Evolutionary conservation across 2,797 vertebrate species (phyloP), one percentile per base, ranked within the genome.

Genomic region (Pitangus sulphuratus): DNA sequence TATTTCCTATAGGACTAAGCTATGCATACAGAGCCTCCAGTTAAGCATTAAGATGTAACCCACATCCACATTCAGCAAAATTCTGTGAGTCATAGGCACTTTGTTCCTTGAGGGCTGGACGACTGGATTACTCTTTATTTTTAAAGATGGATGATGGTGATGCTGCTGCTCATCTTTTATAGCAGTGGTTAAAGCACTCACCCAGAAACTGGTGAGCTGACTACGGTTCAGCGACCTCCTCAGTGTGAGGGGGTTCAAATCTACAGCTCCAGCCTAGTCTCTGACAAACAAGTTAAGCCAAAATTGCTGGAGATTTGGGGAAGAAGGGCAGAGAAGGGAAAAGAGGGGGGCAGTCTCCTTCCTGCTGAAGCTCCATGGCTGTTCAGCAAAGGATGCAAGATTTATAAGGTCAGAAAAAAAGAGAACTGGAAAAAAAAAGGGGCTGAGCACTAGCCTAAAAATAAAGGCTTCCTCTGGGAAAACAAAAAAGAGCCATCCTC

Each of bases 81-180:
- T 25, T 42, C 42, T 86, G 57, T 92, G 84, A 93, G 81, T 95
- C 70, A 75, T 6, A 82, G 80, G 53, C 0, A 0, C 44, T 90
- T 95, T 92, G 60, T 83, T 93, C 81, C 86, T 93, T 16, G 37
- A 90, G 84, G 81, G 77, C 74, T 87, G 89, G 56, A 90, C 88
- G 82, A 95, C 90, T 89, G 86, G 92, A 93, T 95, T 94, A 83
- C 51, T 93, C 93, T 93, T 87, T 96, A 93, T 93, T 97, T 96
- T 96, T 93, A 89, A 96, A 96, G 93, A 95, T 77, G 92, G 87
- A 96, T 95, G 85, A 80, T 86, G 51, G 85, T 86, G 93, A 57
- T 94, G 85, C 75, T 50, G 87, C 81, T 96, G 88, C 84, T 95
- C 90, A 89, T 95, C 95, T 92, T 95, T 95, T 96, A 96, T 75